Evolutionary conservation across 2,797 vertebrate genomes (phyloP).

Genomic region (Pangasius krempfi): DNA sequence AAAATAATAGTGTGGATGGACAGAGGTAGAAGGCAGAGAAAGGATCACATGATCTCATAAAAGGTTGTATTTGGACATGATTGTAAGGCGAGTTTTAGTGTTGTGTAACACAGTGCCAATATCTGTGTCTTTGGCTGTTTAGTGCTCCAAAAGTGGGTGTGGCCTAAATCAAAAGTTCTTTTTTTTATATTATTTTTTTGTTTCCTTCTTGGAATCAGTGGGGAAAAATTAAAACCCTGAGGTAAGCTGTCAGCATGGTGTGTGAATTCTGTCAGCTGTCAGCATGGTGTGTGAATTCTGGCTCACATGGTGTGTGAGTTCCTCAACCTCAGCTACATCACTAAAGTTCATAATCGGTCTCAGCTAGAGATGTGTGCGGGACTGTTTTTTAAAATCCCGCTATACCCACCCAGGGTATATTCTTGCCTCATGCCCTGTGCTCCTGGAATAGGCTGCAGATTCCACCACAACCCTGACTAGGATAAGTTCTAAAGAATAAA

Average conservation of each 20-base stretch:
- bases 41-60: not conserved
- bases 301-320: too few relatives aligned
- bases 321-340: too few relatives aligned
- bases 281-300: not conserved
- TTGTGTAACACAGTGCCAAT: not conserved
- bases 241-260: not conserved
- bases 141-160: not conserved
- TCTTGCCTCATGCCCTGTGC: not conserved
- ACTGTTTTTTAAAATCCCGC: not conserved
- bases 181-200: too few relatives aligned
- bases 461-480: not conserved
- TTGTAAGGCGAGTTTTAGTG: not conserved
- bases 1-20: not conserved
- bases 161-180: not conserved
- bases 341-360: not conserved
- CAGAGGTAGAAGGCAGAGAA: not conserved
- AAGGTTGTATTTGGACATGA: not conserved
- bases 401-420: not conserved
- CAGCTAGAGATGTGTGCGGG: too few relatives aligned
- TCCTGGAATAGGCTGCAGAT: not conserved
- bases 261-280: not conserved
- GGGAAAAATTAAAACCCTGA: not conserved
- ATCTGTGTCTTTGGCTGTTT: not conserved
- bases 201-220: not conserved
- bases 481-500: not conserved